Conservation (phyloP, 2,113 vertebrate species). For the Xiphophorus maculatus region DNA sequence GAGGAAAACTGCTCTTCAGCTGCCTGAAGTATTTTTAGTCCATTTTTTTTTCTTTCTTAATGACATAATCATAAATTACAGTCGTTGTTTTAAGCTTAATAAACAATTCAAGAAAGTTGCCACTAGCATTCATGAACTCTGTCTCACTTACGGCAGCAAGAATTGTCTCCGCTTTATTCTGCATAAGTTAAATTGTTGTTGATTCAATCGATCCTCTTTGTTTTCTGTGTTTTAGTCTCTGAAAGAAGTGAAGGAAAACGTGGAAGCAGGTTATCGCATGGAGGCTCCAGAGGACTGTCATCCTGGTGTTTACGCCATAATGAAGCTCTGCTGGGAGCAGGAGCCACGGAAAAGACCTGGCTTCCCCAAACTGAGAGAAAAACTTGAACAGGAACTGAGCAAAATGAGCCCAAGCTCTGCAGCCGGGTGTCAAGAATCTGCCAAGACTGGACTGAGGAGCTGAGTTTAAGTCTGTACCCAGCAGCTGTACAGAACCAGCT, state of each 20-base stretch:
- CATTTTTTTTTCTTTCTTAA: too few species aligned
- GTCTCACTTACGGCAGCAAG: too few species aligned
- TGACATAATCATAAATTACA: too few species aligned
- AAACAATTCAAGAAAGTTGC: too few species aligned
- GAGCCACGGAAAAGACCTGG: slow-evolving; percentile 86
- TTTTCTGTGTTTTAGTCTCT: slow-evolving; percentile 76
- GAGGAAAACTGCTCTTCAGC: too few species aligned
- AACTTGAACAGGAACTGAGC: slow-evolving; percentile 80
- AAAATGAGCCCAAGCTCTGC: slow-evolving; percentile 4
- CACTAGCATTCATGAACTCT: too few species aligned
- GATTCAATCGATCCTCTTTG: neutral
- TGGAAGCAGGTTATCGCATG: slow-evolving; percentile 91
- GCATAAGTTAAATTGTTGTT: too few species aligned
- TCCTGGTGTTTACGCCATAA: slow-evolving; percentile 77
- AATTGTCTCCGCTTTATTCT: too few species aligned
- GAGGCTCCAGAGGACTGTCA: slow-evolving; percentile 87
- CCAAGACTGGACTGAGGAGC: neutral
- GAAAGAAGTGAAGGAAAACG: slow-evolving; percentile 83
- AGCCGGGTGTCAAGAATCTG: neutral
- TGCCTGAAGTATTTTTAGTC: too few species aligned
- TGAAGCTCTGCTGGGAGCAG: slow-evolving; percentile 90
- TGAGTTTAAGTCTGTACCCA: slow-evolving; percentile 21
- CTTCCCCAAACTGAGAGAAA: slow-evolving; percentile 88
- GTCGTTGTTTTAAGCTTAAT: too few species aligned
- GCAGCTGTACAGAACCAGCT: neutral